Evolutionary conservation across 2,888 invertebrate species (phyloP).

Genomic region (Drosophila nr. medialis): DNA sequence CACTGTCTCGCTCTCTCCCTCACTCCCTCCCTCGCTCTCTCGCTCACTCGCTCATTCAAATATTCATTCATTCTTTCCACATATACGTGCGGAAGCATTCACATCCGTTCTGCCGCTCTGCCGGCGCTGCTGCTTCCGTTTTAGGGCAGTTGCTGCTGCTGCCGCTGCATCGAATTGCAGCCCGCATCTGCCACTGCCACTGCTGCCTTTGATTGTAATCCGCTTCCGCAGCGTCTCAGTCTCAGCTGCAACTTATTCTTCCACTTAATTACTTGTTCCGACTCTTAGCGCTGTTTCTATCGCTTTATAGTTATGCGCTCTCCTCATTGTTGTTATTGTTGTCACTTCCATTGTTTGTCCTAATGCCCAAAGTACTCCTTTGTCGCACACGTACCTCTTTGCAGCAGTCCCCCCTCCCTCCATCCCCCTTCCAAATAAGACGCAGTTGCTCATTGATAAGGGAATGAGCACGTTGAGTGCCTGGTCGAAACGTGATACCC

Average conservation of each 20-base stretch:
- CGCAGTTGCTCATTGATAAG: constrained; percentile 53
- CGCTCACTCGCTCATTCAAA: constrained; percentile 1
- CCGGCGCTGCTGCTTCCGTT: constrained; percentile 57
- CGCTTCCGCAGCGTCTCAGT: constrained; percentile 52
- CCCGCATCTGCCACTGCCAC: constrained; percentile 50
- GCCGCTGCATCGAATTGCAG: constrained; percentile 50
- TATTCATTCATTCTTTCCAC: constrained; percentile 34
- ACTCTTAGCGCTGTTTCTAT: constrained; percentile 75
- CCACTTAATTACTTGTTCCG: constrained; percentile 82
- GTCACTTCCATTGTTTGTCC: constrained; percentile 45
- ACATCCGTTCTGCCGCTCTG: constrained; percentile 68
- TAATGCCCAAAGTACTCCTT: constrained; percentile 62
- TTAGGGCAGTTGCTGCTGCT: constrained; percentile 20
- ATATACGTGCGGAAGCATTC: constrained; percentile 76
- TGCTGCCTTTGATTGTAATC: constrained; percentile 41
- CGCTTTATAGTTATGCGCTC: constrained; percentile 38
- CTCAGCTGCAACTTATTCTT: constrained; percentile 49
- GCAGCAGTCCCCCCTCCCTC: constrained; percentile 10
- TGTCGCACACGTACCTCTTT: constrained; percentile 68
- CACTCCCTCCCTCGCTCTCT: constrained; percentile 14
- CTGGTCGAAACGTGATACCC: constrained; percentile 19
- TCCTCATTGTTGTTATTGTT: constrained; percentile 43
- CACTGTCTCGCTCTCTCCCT: constrained; percentile 2
- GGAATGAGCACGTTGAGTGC: neutral
- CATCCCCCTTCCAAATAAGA: constrained; percentile 20